These are phyloP conservation scores for Eledona agricola DNA, from an alignment of 2,888 invertebrate species.

Conservation along the genomic window DNA sequence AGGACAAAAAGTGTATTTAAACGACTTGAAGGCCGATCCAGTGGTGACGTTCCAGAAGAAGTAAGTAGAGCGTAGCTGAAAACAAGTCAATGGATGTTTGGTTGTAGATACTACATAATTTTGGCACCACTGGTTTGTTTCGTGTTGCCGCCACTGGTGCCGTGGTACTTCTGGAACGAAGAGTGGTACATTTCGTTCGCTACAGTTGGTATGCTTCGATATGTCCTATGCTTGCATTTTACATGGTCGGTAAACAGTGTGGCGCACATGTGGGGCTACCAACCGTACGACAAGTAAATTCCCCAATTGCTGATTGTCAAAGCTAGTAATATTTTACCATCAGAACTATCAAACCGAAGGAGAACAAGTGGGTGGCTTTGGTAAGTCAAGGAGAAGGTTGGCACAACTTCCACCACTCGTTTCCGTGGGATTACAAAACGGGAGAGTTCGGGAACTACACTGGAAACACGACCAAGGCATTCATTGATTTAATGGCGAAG, in stretches of 20 bases:
- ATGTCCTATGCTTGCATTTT: slow-evolving; percentile 5
- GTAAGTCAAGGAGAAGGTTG: slow-evolving; percentile 4
- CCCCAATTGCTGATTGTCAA: no score
- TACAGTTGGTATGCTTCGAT: slow-evolving; percentile 2
- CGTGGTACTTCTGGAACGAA: slow-evolving; percentile 9
- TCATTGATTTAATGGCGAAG: slow-evolving; percentile 1
- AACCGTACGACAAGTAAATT: slow-evolving; percentile 17
- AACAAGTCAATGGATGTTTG: background rate
- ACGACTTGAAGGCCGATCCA: slow-evolving; percentile 3
- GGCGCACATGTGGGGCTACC: slow-evolving; percentile 9
- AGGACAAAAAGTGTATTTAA: slow-evolving; percentile 9
- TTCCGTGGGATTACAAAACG: slow-evolving; percentile 93
- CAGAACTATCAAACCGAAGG: no score
- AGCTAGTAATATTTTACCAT: no score
- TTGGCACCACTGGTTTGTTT: slow-evolving; percentile 3
- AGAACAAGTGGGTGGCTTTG: no score
- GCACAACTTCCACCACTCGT: slow-evolving; percentile 85
- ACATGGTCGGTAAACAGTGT: slow-evolving; percentile 17
- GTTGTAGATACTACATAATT: slow-evolving; percentile 7
- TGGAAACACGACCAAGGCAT: slow-evolving; percentile 1
- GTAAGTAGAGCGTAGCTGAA: background rate
- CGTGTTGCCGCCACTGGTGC: slow-evolving; percentile 1
- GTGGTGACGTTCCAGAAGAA: slow-evolving; percentile 21
- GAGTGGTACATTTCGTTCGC: slow-evolving; percentile 5
- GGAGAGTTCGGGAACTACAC: slow-evolving; percentile 75